These are phyloP conservation scores for Sericinus montela DNA, from an alignment of 2,888 invertebrate genomes.

Conservation along the genomic window DNA sequence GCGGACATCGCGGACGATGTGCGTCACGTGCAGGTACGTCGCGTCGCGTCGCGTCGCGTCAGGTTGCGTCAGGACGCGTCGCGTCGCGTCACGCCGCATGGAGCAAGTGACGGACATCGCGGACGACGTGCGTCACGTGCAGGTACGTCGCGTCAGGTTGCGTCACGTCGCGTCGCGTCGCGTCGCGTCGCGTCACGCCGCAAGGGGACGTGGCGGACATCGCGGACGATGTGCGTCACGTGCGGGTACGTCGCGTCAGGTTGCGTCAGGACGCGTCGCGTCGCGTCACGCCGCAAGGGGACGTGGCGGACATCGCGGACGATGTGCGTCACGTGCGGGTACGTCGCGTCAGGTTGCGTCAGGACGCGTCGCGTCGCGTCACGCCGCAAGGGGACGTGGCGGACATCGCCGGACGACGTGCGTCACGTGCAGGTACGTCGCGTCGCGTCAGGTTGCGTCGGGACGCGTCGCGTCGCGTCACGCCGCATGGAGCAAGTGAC, in stretches of 20 bases:
- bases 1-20: conserved; percentile 86
- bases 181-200: not conserved
- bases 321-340: conserved; percentile 96
- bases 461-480: not conserved
- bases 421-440: not conserved
- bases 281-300: not conserved
- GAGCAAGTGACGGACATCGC: conserved; percentile 40
- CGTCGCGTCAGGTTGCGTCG: not conserved
- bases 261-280: not conserved
- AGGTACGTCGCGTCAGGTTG: too few relatives aligned
- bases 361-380: not conserved
- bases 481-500: not conserved
- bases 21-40: conserved; percentile 78
- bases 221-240: conserved; percentile 96
- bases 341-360: too few relatives aligned
- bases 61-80: too few relatives aligned
- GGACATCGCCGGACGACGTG: conserved; percentile 81
- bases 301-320: conserved; percentile 91
- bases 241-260: too few relatives aligned
- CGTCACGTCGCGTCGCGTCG: not conserved
- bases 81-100: not conserved
- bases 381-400: not conserved
- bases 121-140: conserved; percentile 98
- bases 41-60: not conserved
- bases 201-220: not conserved